Conservation (phyloP, 2,888 invertebrate species). For the Cosmopolites sordidus region DNA sequence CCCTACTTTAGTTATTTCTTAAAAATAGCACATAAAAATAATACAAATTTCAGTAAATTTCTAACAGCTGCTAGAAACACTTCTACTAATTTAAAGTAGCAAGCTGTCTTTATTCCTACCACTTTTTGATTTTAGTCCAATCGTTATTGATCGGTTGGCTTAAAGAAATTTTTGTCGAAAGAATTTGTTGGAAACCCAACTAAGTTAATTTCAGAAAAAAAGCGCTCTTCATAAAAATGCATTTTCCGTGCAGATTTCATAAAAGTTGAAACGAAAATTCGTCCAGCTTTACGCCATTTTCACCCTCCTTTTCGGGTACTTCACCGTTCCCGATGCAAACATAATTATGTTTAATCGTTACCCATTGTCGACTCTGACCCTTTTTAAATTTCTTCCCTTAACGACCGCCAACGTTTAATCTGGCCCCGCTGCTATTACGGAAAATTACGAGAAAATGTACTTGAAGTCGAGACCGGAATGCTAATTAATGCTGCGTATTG, state of each 20-base stretch:
- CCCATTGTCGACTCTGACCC: slow-evolving; percentile 19
- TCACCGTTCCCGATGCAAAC: slow-evolving; percentile 22
- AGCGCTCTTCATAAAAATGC: background rate
- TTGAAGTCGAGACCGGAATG: slow-evolving; percentile 25
- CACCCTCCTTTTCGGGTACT: slow-evolving; percentile 12
- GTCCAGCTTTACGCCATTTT: background rate
- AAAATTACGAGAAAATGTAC: slow-evolving; percentile 28
- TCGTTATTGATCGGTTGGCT: no score
- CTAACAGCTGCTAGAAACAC: no score
- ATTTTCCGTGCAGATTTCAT: background rate
- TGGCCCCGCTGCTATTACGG: slow-evolving; percentile 20
- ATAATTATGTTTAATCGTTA: slow-evolving; percentile 28
- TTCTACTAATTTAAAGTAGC: no score
- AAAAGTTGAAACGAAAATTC: no score
- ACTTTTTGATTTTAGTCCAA: no score
- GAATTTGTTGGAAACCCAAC: no score
- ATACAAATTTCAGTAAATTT: no score
- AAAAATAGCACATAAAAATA: no score
- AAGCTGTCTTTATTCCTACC: no score
- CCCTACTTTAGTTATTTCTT: no score
- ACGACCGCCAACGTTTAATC: slow-evolving; percentile 25
- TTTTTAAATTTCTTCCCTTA: slow-evolving; percentile 18
- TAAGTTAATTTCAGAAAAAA: no score
- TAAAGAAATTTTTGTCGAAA: no score
- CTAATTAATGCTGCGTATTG: slow-evolving; percentile 25